Evolutionary conservation across 2,888 invertebrate genomes (phyloP).

Genomic region (Melipona bicolor): DNA sequence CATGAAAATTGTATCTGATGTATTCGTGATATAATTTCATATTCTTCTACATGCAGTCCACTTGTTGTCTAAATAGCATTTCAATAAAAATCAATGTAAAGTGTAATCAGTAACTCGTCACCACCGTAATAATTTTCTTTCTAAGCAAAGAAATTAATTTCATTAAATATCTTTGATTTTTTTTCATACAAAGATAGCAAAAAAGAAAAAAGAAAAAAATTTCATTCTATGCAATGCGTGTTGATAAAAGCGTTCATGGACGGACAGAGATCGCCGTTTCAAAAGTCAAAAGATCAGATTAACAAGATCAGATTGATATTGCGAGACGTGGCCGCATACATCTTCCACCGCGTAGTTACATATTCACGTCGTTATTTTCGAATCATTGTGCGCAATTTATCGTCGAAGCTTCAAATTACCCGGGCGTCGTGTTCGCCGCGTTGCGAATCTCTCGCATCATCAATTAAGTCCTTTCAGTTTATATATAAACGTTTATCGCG

Average conservation of each 20-base stretch:
- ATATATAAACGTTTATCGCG: not conserved
- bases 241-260: not conserved
- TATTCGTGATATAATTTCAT: too few relatives aligned
- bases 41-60: too few relatives aligned
- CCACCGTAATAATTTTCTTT: too few relatives aligned
- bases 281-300: not conserved
- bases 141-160: not conserved
- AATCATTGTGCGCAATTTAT: slow-evolving; percentile 7
- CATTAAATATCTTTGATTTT: not conserved
- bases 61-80: too few relatives aligned
- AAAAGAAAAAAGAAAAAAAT: not conserved
- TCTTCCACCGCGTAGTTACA: not conserved
- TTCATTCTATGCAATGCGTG: not conserved
- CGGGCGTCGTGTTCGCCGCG: slow-evolving; percentile 3
- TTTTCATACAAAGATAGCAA: not conserved
- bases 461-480: slow-evolving; percentile 6
- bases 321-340: not conserved
- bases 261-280: not conserved
- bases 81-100: too few relatives aligned
- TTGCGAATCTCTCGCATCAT: not conserved
- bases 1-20: too few relatives aligned
- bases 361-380: slow-evolving; percentile 5
- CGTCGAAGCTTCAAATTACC: slow-evolving; percentile 4
- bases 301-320: not conserved
- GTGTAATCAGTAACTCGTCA: too few relatives aligned